phyloP scores from a whole-genome alignment of 1,140 invertebrate species.

The Alviniconcha marisindica region DNA sequence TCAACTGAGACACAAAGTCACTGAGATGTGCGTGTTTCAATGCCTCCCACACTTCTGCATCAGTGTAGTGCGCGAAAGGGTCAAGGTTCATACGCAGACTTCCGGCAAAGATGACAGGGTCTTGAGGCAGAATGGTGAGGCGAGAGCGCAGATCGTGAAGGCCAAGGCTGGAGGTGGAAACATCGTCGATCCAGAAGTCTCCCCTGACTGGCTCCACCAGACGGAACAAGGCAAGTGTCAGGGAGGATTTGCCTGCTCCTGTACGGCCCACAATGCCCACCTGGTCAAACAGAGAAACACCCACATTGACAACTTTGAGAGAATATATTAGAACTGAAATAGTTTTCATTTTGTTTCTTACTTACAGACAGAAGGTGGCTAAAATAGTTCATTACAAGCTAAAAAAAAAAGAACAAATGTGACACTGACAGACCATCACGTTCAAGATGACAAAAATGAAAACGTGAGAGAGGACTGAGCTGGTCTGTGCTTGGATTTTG shows the following conservation, averaged over 20 bases:
- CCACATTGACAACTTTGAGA: too few relatives aligned
- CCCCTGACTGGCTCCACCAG: conserved; percentile 77
- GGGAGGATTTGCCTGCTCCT: conserved; percentile 94
- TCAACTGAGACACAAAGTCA: conserved; percentile 66
- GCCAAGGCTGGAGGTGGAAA: conserved; percentile 81
- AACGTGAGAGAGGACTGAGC: too few relatives aligned
- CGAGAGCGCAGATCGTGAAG: conserved; percentile 76
- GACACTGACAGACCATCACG: too few relatives aligned
- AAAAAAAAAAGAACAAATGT: too few relatives aligned
- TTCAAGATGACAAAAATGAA: too few relatives aligned
- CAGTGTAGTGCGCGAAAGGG: conserved; percentile 85
- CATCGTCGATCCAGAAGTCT: conserved; percentile 82
- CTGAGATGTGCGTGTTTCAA: conserved; percentile 83
- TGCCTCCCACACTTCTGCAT: conserved; percentile 84
- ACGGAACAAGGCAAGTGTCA: conserved; percentile 79
- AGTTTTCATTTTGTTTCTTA: too few relatives aligned
- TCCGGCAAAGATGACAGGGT: conserved; percentile 91
- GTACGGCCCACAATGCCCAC: conserved; percentile 75
- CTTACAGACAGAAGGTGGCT: too few relatives aligned
- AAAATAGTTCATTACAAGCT: too few relatives aligned
- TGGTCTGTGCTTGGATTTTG: too few relatives aligned
- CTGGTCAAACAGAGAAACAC: too few relatives aligned
- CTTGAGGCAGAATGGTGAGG: conserved; percentile 73
- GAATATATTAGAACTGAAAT: too few relatives aligned
- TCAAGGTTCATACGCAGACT: conserved; percentile 89